phyloP scores from a whole-genome alignment of 2,888 invertebrate species.

The Scrobipalpa atriplicella region DNA sequence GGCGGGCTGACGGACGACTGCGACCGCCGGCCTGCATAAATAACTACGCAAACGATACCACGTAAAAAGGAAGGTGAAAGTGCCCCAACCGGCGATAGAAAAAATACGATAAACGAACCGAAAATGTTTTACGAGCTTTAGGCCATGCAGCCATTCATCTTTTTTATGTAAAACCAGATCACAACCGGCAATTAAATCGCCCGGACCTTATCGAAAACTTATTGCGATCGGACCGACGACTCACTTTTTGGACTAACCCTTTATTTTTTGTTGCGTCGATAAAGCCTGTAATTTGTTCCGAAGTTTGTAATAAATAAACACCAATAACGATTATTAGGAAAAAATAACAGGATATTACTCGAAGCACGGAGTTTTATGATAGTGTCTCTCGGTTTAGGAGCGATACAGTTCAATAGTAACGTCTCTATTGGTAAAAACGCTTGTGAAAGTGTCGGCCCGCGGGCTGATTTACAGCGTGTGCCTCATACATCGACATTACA shows the following conservation, averaged over 20 bases:
- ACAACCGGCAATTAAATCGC: slow-evolving; percentile 82
- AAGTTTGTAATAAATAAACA: slow-evolving; percentile 82
- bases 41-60: slow-evolving; percentile 52
- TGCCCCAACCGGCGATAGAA: slow-evolving; percentile 67
- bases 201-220: slow-evolving; percentile 82
- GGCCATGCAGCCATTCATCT: slow-evolving; percentile 77
- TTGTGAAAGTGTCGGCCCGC: slow-evolving; percentile 75
- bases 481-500: slow-evolving; percentile 71
- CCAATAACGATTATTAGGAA: slow-evolving; percentile 82
- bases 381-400: slow-evolving; percentile 64
- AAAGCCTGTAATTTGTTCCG: slow-evolving; percentile 80
- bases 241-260: slow-evolving; percentile 82
- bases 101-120: slow-evolving; percentile 69
- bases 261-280: slow-evolving; percentile 77
- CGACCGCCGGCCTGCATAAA: slow-evolving; percentile 63
- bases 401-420: slow-evolving; percentile 73
- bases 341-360: slow-evolving; percentile 81
- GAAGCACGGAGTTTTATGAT: slow-evolving; percentile 67
- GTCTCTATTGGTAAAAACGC: slow-evolving; percentile 76
- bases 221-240: slow-evolving; percentile 81
- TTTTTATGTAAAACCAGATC: slow-evolving; percentile 82
- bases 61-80: slow-evolving; percentile 73
- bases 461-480: slow-evolving; percentile 75
- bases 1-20: slow-evolving; percentile 41
- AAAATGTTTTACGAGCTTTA: slow-evolving; percentile 73